A percentile compares a stretch with the other conserved stretches of the same genome.
phyloP scores from a whole-genome alignment of 2,113 vertebrate species.

The Gulo gulo region DNA sequence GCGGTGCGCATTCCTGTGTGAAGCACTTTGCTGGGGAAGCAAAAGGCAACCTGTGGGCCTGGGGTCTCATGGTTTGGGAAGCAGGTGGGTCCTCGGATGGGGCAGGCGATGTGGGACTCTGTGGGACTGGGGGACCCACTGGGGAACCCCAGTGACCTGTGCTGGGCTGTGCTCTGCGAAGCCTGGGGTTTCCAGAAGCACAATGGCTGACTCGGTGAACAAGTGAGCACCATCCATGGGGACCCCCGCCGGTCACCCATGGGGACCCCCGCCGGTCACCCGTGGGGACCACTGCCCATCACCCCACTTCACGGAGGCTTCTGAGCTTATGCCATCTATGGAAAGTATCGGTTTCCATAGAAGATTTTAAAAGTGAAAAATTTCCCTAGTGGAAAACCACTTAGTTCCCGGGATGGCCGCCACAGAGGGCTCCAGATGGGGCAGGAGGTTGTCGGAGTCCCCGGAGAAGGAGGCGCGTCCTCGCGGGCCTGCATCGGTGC shows the following conservation, averaged over 20 bases:
- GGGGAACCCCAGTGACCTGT: no score
- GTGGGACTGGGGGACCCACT: accelerated
- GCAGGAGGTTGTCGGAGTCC: accelerated
- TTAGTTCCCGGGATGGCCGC: accelerated
- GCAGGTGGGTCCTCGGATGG: neutral
- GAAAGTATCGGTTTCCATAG: neutral
- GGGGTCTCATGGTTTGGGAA: accelerated
- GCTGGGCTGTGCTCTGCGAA: neutral
- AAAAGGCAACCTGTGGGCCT: accelerated
- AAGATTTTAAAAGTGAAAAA: no score
- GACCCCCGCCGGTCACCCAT: no score
- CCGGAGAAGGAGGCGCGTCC: neutral
- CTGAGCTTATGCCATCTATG: neutral
- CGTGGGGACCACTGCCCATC: neutral
- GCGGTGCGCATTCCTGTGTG: accelerated
- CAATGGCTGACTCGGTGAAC: accelerated
- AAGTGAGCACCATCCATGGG: neutral
- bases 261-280: no score
- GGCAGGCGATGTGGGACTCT: accelerated
- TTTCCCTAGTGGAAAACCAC: accelerated
- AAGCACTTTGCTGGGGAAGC: accelerated
- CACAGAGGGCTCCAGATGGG: accelerated
- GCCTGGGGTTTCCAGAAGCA: accelerated
- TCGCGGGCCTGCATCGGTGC: accelerated
- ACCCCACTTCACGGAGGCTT: accelerated